Percentiles rank a stretch among this genome's conserved stretches.
These are phyloP conservation scores for Dendronephthya gigantea DNA, from an alignment of 64 coral and sea anemone species.

Conservation along the genomic window DNA sequence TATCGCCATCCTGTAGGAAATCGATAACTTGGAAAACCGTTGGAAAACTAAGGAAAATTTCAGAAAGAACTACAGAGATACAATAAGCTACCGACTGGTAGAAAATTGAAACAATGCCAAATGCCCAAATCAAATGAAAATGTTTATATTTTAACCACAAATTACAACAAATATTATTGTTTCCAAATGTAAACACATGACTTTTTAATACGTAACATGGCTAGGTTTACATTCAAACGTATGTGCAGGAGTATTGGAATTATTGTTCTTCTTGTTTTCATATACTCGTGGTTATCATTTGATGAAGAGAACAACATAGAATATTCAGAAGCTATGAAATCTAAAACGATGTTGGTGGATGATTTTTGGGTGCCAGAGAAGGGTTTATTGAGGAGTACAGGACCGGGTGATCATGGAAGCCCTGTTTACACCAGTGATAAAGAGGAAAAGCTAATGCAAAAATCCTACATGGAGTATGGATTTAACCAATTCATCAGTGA, in stretches of 20 bases:
- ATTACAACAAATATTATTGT: not conserved
- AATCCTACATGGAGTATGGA: constrained; percentile 75
- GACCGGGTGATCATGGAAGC: constrained; percentile 57
- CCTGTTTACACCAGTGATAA: constrained; percentile 58
- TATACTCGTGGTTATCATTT: not conserved
- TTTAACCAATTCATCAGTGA: constrained; percentile 95
- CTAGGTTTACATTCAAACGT: not conserved
- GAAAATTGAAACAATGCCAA: too few relatives aligned
- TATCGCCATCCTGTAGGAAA: too few relatives aligned
- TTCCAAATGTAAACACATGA: not conserved
- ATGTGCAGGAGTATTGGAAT: not conserved
- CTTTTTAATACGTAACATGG: not conserved
- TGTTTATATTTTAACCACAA: too few relatives aligned
- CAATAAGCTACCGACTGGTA: too few relatives aligned
- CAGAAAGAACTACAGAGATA: too few relatives aligned
- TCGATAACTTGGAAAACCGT: too few relatives aligned
- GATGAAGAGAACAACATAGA: not conserved
- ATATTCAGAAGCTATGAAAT: not conserved
- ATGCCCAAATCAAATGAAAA: too few relatives aligned
- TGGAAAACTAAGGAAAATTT: too few relatives aligned
- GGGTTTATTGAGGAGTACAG: constrained; percentile 16
- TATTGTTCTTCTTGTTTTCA: not conserved
- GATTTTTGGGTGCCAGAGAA: constrained; percentile 91
- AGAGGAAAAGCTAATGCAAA: constrained; percentile 45
- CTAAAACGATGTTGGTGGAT: constrained; percentile 32